Percentiles rank a stretch among this genome's conserved stretches.
Evolutionary conservation across 2,888 invertebrate genomes (phyloP).

Genomic region (Urechis unicinctus): DNA sequence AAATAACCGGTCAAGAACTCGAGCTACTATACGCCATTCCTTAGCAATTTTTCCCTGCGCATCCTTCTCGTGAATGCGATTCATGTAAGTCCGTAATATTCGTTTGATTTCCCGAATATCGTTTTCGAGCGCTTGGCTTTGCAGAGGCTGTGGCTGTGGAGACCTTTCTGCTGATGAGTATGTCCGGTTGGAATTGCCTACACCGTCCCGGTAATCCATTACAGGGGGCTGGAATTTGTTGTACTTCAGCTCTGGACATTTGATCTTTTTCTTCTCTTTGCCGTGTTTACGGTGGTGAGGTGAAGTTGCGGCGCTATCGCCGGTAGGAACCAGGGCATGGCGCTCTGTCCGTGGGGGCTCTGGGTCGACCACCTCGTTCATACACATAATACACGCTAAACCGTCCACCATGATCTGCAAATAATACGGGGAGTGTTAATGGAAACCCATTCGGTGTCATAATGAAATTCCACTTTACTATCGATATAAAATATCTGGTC

Average conservation of each 20-base stretch:
- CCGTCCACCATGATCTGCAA: conserved; percentile 41
- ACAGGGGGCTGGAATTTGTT: conserved; percentile 23
- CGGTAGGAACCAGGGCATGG: background rate
- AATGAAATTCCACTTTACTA: background rate
- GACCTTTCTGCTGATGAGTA: conserved; percentile 3
- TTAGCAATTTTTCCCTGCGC: conserved; percentile 18
- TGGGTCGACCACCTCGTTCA: conserved; percentile 23
- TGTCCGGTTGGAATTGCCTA: no score
- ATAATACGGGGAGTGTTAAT: background rate
- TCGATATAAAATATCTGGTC: no score
- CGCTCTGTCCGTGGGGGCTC: conserved; percentile 4
- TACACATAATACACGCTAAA: conserved; percentile 41
- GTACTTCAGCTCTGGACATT: conserved; percentile 19
- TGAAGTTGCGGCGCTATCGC: background rate
- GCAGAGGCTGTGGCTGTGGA: conserved; percentile 7
- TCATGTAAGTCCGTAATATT: conserved; percentile 30
- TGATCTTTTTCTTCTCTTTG: conserved; percentile 17
- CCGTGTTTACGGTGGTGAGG: conserved; percentile 1
- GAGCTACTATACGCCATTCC: conserved; percentile 25
- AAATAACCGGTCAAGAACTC: conserved; percentile 23
- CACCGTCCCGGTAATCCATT: conserved; percentile 19
- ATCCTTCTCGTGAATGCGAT: conserved; percentile 25
- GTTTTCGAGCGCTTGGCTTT: conserved; percentile 28
- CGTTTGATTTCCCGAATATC: conserved; percentile 42
- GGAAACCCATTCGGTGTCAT: background rate